phyloP scores from a whole-genome alignment of 2,888 invertebrate species.

The Apamea monoglypha region DNA sequence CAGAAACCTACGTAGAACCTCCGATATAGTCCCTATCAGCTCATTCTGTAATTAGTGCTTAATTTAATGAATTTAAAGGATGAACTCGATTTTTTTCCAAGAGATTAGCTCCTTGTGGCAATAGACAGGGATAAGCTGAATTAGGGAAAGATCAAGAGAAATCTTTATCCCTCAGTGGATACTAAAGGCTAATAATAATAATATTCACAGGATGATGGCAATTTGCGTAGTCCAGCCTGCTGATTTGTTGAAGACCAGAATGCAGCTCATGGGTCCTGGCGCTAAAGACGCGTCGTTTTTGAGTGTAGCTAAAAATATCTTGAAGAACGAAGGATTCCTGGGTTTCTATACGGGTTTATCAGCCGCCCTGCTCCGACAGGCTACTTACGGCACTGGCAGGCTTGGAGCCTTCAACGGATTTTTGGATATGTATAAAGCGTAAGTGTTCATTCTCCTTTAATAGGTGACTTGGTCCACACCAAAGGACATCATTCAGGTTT shows the following conservation, averaged over 20 bases:
- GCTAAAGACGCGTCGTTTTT: slow-evolving; percentile 92
- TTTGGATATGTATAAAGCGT: slow-evolving; percentile 86
- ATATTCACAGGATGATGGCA: slow-evolving; percentile 75
- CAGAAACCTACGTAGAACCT: neutral
- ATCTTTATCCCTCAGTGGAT: neutral
- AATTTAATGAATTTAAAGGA: neutral
- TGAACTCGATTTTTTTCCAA: neutral
- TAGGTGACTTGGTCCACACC: too few relatives aligned
- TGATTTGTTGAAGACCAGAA: slow-evolving; percentile 79
- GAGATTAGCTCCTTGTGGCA: neutral
- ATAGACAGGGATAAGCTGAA: neutral
- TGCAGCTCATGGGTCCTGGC: slow-evolving; percentile 87
- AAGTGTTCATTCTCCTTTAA: slow-evolving; percentile 18
- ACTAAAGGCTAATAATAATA: neutral
- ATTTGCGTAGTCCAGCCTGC: slow-evolving; percentile 78
- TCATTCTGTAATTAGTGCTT: neutral
- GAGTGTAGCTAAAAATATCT: slow-evolving; percentile 93
- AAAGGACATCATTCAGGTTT: too few relatives aligned
- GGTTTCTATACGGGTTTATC: slow-evolving; percentile 97
- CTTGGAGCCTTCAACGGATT: slow-evolving; percentile 97
- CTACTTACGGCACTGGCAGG: slow-evolving; percentile 98
- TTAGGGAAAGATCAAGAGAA: neutral
- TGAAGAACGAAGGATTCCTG: slow-evolving; percentile 95
- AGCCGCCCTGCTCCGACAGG: slow-evolving; percentile 97
- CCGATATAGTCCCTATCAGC: neutral